Base-by-base conservation (phyloP, 2,888 invertebrate species). In the Drymonia ruficornis region DNA sequence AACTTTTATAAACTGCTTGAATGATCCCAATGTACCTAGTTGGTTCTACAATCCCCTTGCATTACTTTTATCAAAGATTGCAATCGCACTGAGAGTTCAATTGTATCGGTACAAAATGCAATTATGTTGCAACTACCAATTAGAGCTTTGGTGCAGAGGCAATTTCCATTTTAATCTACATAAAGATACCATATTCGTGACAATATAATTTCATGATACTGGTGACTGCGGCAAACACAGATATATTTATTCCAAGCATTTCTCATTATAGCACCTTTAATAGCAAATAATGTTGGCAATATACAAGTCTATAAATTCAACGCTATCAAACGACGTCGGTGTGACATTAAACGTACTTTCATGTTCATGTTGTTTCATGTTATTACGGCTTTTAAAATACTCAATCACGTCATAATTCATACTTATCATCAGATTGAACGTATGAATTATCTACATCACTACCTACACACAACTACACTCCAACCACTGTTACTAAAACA, bases 71-170 rank as follows among this genome's bases (percentile, higher is more conserved):
- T 38, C 46, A 65, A 50, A 42, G 43, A 48, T 46, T 48, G 36
- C 46, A 48, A 54, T 60, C 45, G 42, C 42, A 66, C 18, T 43
- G 11, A 49, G 40, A 16, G 40, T 16, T 40, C 9, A 40, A 16
- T 16, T 40, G 16, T 40, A 19, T 50, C 34, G 19, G 16, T 42
- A 46, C 42, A 48, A 61, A 52, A 50, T 50, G 44, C 36, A 15
- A 36, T 23, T 38, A 13, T 15, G 28, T 56, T 55, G 45, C 15
- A 49, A 28, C 50, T 19, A 55, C 23, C 46, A 55, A 65, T 57
- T 50, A 52, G 43, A 2, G 23, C 23, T 12, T 38, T 38, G 2
- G 38, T n/a, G 15, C 6, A 38, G 16, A 36, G 43, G 28, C 9
- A 28, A 19, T 29, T 49, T 36, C 23, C 11, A 44, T 53, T 60